A percentile compares a stretch with the other conserved stretches of the same genome.
These are phyloP conservation scores for Protophormia terraenovae DNA, from an alignment of 2,888 invertebrate species.

Conservation along the genomic window DNA sequence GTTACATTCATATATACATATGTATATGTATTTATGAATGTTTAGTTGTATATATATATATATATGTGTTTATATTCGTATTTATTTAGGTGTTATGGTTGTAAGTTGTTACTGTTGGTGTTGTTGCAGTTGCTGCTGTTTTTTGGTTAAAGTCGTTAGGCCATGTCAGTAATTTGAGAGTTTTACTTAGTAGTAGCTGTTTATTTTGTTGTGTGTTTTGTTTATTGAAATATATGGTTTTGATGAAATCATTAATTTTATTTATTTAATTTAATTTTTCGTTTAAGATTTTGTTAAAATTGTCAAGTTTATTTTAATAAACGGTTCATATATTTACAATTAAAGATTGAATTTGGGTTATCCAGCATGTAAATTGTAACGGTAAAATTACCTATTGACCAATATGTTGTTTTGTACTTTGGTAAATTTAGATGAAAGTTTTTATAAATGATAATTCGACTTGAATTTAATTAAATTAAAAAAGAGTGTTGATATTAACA, in stretches of 20 bases:
- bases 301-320: conserved; percentile 26
- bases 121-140: not conserved
- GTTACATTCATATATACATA: not conserved
- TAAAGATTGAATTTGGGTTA: not conserved
- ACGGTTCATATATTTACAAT: not conserved
- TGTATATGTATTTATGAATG: not conserved
- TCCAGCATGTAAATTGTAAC: not conserved
- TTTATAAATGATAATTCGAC: too few relatives aligned
- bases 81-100: conserved; percentile 23
- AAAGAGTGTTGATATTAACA: too few relatives aligned
- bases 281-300: not conserved
- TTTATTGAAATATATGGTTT: conserved; percentile 60
- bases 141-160: conserved; percentile 58
- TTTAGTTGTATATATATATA: not conserved
- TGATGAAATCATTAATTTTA: conserved; percentile 67
- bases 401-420: not conserved
- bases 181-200: conserved; percentile 48
- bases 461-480: too few relatives aligned
- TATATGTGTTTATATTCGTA: conserved; percentile 4
- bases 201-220: conserved; percentile 39
- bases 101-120: conserved; percentile 20
- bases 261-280: conserved; percentile 42
- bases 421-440: too few relatives aligned
- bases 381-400: conserved; percentile 10
- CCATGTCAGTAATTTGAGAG: conserved; percentile 67